Conservation (phyloP, 2,113 vertebrate genomes). For the Apodemus sylvaticus region DNA sequence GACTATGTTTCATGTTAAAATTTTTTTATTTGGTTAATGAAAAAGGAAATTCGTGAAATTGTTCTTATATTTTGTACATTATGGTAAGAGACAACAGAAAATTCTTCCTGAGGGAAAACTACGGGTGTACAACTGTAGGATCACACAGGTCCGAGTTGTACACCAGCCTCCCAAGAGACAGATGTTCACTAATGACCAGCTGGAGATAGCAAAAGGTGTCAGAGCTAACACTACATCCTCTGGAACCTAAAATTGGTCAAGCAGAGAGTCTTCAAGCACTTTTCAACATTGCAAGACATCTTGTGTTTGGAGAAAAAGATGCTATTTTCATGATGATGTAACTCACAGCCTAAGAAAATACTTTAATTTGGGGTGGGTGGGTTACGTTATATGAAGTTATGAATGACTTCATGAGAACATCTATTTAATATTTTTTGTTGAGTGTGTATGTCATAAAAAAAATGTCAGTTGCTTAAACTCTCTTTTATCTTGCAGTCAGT, state of each 20-base stretch:
- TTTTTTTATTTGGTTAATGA: neutral
- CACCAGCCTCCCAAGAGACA: neutral
- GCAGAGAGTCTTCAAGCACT: neutral
- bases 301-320: neutral
- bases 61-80: neutral
- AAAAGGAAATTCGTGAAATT: neutral
- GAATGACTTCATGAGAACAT: neutral
- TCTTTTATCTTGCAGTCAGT: neutral
- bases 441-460: neutral
- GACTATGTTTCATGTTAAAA: neutral
- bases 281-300: neutral
- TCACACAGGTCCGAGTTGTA: neutral
- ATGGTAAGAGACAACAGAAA: neutral
- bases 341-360: neutral
- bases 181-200: neutral
- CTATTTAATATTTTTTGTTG: neutral
- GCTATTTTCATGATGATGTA: neutral
- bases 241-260: neutral
- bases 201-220: neutral
- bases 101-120: neutral
- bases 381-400: neutral
- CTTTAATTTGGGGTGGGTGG: neutral
- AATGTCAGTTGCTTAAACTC: neutral
- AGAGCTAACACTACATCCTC: neutral
- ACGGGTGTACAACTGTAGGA: neutral